Evolutionary conservation across 64 coral and sea anemone genomes (phyloP).

Genomic region (Montipora efflorescens): DNA sequence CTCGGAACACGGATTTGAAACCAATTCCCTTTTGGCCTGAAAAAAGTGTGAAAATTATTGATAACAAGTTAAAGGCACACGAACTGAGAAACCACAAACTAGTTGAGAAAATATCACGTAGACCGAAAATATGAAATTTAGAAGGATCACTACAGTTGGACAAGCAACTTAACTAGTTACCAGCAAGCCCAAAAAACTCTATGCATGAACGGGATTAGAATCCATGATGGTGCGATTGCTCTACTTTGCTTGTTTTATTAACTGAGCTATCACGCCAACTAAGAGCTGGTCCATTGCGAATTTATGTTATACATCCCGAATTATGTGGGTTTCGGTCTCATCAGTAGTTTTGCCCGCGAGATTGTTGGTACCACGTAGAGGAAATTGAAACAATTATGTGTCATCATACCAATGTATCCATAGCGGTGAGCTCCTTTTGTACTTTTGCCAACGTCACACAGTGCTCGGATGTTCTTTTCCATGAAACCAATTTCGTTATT

Average conservation of each 20-base stretch:
- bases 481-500: slow-evolving; percentile 92
- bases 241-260: too few species aligned
- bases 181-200: too few species aligned
- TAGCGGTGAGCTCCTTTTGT: slow-evolving; percentile 92
- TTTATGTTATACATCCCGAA: too few species aligned
- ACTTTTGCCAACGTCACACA: slow-evolving; percentile 93
- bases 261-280: too few species aligned
- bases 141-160: too few species aligned
- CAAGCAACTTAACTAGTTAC: too few species aligned
- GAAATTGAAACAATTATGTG: background rate
- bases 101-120: background rate
- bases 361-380: background rate
- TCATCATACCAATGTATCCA: slow-evolving; percentile 86
- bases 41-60: background rate
- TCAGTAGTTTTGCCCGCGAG: too few species aligned
- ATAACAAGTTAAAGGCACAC: background rate
- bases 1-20: slow-evolving; percentile 93
- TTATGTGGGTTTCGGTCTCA: too few species aligned
- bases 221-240: too few species aligned
- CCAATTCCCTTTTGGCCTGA: slow-evolving; percentile 95
- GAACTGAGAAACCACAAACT: background rate
- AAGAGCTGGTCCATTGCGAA: too few species aligned
- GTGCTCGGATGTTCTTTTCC: slow-evolving; percentile 88
- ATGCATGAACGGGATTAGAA: too few species aligned
- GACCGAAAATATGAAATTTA: too few species aligned